Evolutionary conservation across 2,888 invertebrate species (phyloP).

Genomic region (Petrolisthes manimaculis): DNA sequence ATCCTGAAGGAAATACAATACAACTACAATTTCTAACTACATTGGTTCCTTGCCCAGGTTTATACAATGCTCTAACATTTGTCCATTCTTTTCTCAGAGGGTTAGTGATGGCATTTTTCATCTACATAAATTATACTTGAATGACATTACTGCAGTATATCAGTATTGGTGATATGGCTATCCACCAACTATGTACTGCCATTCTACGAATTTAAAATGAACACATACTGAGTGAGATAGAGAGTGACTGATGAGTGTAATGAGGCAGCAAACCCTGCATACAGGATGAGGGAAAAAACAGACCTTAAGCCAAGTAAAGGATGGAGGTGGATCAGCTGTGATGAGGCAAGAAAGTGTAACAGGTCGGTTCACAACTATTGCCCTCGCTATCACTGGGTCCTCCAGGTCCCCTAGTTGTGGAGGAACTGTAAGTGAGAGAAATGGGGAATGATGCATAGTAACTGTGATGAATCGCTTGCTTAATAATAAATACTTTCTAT

Average conservation of each 20-base stretch:
- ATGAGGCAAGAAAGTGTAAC: conserved; percentile 55
- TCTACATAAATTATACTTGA: too few relatives aligned
- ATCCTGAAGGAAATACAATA: conserved; percentile 30
- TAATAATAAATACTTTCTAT: background rate
- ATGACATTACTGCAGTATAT: too few relatives aligned
- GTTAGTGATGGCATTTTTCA: too few relatives aligned
- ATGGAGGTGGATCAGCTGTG: conserved; percentile 52
- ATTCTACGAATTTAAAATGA: too few relatives aligned
- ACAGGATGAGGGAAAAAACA: conserved; percentile 52
- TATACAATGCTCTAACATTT: too few relatives aligned
- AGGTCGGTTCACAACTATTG: conserved; percentile 46
- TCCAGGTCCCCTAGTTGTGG: conserved; percentile 47
- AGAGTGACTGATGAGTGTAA: background rate
- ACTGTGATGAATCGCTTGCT: background rate
- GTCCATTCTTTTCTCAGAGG: too few relatives aligned
- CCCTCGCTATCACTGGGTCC: conserved; percentile 43
- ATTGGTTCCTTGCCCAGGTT: too few relatives aligned
- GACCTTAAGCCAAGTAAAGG: conserved; percentile 66
- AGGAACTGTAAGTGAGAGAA: conserved; percentile 36
- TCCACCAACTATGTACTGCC: too few relatives aligned
- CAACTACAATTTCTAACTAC: too few relatives aligned
- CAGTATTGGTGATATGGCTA: too few relatives aligned
- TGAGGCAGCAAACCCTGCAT: background rate
- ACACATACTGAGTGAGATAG: too few relatives aligned
- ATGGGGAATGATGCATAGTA: background rate